Base-by-base conservation (phyloP, 2,113 vertebrate genomes). In the Nibea albiflora region DNA sequence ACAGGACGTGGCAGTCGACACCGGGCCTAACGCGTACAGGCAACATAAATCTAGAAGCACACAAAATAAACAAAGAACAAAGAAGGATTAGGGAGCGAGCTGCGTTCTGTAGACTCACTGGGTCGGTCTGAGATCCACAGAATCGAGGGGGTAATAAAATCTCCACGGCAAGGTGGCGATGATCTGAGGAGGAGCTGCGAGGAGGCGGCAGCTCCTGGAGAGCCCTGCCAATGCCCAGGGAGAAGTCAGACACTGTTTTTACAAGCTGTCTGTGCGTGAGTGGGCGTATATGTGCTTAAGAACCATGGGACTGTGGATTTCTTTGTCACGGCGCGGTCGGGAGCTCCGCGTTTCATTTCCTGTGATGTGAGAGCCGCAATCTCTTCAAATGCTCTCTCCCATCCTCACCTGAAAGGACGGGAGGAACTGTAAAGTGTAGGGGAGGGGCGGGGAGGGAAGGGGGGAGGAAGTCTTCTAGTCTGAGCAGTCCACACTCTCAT, bases 281-380 rank as follows among this genome's bases (percentile, higher is more conserved):
- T 90, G 88, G 86, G 86, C 47, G 79, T 73, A 47, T 76, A 63
- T 85, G 81, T 65, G 84, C 83, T 87, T 77, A 82, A 85, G 80
- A 82, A 81, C 73, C 73, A 39, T 39, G 67, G 76, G 81, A 83
- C 58, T 67, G 1, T 28, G 78, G 74, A 86, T 85, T 80, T 84
- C 67, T 81, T 83, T 83, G 85, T 89, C 75, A 67, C 57, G 0
- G 61, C 39, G 10, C 56, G 11, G 73, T 83, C 24, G 19, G 67
- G 73, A 80, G 83, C 49, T 49, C 60, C 9, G 53, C 50, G 24
- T 80, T 86, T 83, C 70, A 81, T 82, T 89, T 85, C 57, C 74
- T 84, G 80, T 66, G 58, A 87, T 85, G 76, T 60, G 24, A 72
- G 73, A 74, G 62, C 46, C n/a, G 15, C 42, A 66, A 42, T 85